Evolutionary conservation across 2,888 invertebrate genomes (phyloP), one percentile per base, ranked within the genome.

Genomic region (Trichopoda pennipes): DNA sequence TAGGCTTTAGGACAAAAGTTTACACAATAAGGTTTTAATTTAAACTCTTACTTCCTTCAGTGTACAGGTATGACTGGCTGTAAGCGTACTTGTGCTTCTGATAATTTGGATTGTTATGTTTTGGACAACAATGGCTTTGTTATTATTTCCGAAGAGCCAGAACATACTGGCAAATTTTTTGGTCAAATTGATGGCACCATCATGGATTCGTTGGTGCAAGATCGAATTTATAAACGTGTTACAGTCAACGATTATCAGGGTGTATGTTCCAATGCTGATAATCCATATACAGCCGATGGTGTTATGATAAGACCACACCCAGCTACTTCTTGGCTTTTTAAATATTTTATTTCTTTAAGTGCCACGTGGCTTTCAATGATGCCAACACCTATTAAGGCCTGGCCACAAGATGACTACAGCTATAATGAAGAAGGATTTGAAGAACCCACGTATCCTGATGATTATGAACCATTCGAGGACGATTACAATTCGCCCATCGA

Each of bases 71-170:
- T 92, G 73, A 93, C 94, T 3, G 94, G 93, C 61, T 97, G 96
- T 88, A 95, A 95, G 87, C 96, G 96, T 88, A 96, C 95, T 1
- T 97, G 97, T 87, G 96, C 96, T 17, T 96, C 96, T 12, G 95
- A 96, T 84, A 96, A 96, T 86, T 92, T 97, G 32, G 97, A 98
- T 89, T 98, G 98, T 90, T 98, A 97, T 89, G 95, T 98, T 44
- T 92, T 98, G 74, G 98, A 98, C 89, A 97, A 98, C 91, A 98
- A 97, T 90, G 98, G 98, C 16, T 98, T 97, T 90, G 95, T 98
- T 68, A 95, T 98, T 69, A 94, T 97, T 49, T 97, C 97, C 0
- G 97, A 98, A 91, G 95, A 95, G 85, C 93, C 93, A 42, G 94
- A 96, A 53, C 96, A 98, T 87, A 97, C 97, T 1, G 98, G 98